Conservation (phyloP, 30 jellyfish, hydroid and myxozoan genomes). For the Turritopsis rubra region DNA sequence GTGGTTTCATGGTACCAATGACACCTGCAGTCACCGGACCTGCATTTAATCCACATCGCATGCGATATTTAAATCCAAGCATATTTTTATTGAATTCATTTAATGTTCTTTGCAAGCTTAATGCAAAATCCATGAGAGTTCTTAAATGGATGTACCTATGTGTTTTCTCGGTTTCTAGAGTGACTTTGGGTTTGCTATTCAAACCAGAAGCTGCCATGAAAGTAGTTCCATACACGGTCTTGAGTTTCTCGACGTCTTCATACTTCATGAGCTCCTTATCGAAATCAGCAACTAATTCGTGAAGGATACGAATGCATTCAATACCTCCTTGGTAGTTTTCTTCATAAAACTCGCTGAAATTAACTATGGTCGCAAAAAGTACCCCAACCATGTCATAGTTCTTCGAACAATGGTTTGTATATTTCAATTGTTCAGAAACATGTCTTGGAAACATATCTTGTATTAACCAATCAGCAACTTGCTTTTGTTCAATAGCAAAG, state of each 20-base stretch:
- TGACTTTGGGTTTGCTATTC: conserved; percentile 21
- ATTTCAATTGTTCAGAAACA: conserved; percentile 88
- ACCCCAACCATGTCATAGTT: conserved; percentile 95
- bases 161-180: background rate
- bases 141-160: conserved; percentile 73
- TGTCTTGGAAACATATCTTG: conserved; percentile 98
- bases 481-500: conserved; percentile 86
- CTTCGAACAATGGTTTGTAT: conserved; percentile 86
- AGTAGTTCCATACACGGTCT: conserved; percentile 98
- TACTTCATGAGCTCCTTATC: conserved; percentile 86
- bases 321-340: conserved; percentile 95
- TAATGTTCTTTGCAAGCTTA: conserved; percentile 74
- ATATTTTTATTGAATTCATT: conserved; percentile 86
- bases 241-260: conserved; percentile 93
- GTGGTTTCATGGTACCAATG: conserved; percentile 97
- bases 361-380: conserved; percentile 92
- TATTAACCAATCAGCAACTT: conserved; percentile 93
- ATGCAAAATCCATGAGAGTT: conserved; percentile 70
- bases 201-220: conserved; percentile 99
- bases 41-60: conserved; percentile 95
- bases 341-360: conserved; percentile 91
- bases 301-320: conserved; percentile 93
- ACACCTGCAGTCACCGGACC: conserved; percentile 99
- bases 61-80: conserved; percentile 84
- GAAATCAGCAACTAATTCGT: conserved; percentile 95